Evolutionary conservation across 2,113 vertebrate genomes (phyloP).

Genomic region (Brevimyrus niger): DNA sequence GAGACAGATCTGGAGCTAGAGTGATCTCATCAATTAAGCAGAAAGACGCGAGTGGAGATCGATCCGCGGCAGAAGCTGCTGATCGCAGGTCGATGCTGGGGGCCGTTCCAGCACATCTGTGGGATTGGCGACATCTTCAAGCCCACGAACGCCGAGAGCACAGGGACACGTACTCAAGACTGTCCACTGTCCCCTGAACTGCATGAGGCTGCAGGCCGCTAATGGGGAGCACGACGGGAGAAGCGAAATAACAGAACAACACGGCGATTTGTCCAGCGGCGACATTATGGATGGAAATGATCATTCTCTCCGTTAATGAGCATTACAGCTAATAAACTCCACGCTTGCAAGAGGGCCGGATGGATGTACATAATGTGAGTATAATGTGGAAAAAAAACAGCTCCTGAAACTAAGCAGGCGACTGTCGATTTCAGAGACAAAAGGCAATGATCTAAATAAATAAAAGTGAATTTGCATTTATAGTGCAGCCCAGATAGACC

Average conservation of each 20-base stretch:
- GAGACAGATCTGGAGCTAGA: background rate
- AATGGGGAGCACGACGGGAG: background rate
- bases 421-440: slow-evolving; percentile 14
- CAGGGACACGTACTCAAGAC: background rate
- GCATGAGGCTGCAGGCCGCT: no score
- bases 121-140: background rate
- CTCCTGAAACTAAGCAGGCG: slow-evolving; percentile 1
- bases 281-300: background rate
- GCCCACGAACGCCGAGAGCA: background rate
- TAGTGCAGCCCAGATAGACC: background rate
- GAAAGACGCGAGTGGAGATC: background rate
- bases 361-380: background rate
- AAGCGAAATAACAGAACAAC: background rate
- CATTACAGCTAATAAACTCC: background rate
- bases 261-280: background rate
- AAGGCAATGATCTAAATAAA: slow-evolving; percentile 14
- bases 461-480: slow-evolving; percentile 24
- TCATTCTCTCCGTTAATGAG: background rate
- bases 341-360: background rate
- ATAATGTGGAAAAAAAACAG: background rate
- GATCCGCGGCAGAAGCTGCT: background rate
- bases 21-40: background rate
- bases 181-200: background rate
- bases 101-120: background rate
- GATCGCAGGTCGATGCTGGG: slow-evolving; percentile 17